Percentiles rank a stretch among this genome's conserved stretches.
Conservation (phyloP, 53 echinoderm and acorn worm genomes). For the Paelopatides confundens region DNA sequence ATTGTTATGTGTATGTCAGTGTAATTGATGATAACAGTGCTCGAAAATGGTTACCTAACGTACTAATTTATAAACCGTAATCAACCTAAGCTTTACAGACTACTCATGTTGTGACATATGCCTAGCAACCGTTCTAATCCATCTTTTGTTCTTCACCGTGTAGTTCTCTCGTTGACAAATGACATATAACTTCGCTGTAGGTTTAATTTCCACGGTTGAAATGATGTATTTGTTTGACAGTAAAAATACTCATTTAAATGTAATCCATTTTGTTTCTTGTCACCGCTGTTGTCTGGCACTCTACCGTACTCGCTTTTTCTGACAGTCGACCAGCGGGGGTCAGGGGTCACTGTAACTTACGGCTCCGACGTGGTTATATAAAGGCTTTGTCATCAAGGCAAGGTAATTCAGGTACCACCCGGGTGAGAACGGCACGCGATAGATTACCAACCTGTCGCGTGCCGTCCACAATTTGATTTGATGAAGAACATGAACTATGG, state of each 20-base stretch:
- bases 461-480: neutral
- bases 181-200: neutral
- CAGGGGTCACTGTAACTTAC: conserved; percentile 10
- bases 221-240: neutral
- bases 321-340: conserved; percentile 14
- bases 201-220: neutral
- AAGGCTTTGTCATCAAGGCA: conserved; percentile 1
- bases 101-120: neutral
- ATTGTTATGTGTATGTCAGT: no score
- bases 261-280: neutral
- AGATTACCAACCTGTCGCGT: conserved; percentile 26
- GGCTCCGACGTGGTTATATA: neutral
- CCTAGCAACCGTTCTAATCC: neutral
- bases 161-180: neutral
- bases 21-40: no score
- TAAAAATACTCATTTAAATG: neutral
- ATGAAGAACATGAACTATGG: conserved; percentile 12
- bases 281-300: neutral
- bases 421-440: conserved; percentile 35
- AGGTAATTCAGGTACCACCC: conserved; percentile 5
- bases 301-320: neutral
- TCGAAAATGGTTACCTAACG: no score
- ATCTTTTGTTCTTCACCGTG: neutral
- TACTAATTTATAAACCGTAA: no score
- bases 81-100: neutral